Base-by-base conservation (phyloP, 2,888 invertebrate genomes). In the Drosophila mercatorum region DNA sequence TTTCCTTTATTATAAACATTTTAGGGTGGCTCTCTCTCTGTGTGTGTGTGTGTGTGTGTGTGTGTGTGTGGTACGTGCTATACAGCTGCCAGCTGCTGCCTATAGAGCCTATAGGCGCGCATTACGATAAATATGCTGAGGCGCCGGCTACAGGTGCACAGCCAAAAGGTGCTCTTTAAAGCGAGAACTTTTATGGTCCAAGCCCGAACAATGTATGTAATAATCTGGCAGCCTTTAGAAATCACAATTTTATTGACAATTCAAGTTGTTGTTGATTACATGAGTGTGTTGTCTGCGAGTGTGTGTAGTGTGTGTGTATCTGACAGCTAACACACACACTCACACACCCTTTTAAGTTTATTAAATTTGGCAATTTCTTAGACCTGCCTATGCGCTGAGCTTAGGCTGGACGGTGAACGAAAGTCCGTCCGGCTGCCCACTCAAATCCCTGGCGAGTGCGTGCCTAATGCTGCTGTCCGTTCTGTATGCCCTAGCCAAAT, bases 211-310 rank as follows among this genome's bases (percentile, higher is more conserved):
- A 79, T 77, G 63, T 78, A 68, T 69, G 70, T 76, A 73, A 81
- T 78, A 81, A 80, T 81, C 80, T 81, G 71, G 40, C 80, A 69
- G 74, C 75, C 64, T 73, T 83, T 82, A 72, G 88, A 88, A 88
- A 84, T 89, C 84, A 86, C 83, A 88, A 84, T 90, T 90, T 89
- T 89, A 89, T 90, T 90, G 89, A 89, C 90, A 89, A 86, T 88
- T 88, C 88, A 86, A 88, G 81, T 86, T 86, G 78, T 82, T 83
- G 80, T 86, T 90, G 86, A 89, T 88, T 89, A 80, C 90, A 86
- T 77, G 75, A 72, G 74, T 75, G 65, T 72, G 79, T 78, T 26
- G 6, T 3, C 12, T 4, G 26, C 22, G 22, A 11, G 5, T 31
- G 31, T 47, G 28, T 47, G 26, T 26, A 14, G 46, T 28, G 8